A percentile compares a stretch with the other conserved stretches of the same genome.
Evolutionary conservation across 2,888 invertebrate genomes (phyloP).

Genomic region (Drosophila paramelanica): DNA sequence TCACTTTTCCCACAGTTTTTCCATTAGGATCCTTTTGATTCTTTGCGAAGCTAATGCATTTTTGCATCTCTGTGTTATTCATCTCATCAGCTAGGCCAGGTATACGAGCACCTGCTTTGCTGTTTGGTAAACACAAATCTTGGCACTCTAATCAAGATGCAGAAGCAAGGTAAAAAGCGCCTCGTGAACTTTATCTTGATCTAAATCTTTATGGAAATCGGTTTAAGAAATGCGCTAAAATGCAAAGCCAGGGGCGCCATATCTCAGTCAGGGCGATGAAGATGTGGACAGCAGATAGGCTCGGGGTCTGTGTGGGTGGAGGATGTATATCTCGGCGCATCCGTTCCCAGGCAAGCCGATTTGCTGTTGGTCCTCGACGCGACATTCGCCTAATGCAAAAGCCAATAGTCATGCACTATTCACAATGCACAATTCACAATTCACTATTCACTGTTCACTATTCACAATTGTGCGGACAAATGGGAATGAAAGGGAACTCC

Average conservation of each 20-base stretch:
- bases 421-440: constrained; percentile 63
- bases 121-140: constrained; percentile 65
- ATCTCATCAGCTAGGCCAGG: constrained; percentile 39
- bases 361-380: constrained; percentile 44
- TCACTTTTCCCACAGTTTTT: constrained; percentile 32
- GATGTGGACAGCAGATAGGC: constrained; percentile 1
- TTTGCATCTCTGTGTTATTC: constrained; percentile 42
- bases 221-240: constrained; percentile 53
- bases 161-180: constrained; percentile 17
- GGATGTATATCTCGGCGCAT: constrained; percentile 13
- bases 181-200: constrained; percentile 1
- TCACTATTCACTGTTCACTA: constrained; percentile 52
- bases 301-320: neutral
- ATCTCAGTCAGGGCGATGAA: constrained; percentile 3
- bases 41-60: constrained; percentile 28
- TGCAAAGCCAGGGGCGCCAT: constrained; percentile 31
- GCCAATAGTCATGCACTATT: constrained; percentile 76
- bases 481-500: constrained; percentile 61
- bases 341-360: constrained; percentile 45
- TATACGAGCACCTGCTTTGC: constrained; percentile 24
- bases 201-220: constrained; percentile 40
- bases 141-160: constrained; percentile 54
- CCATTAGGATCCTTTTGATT: neutral
- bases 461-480: constrained; percentile 68
- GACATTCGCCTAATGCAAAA: constrained; percentile 60